Conservation (phyloP, 2,113 vertebrate genomes). For the Alligator mississippiensis region DNA sequence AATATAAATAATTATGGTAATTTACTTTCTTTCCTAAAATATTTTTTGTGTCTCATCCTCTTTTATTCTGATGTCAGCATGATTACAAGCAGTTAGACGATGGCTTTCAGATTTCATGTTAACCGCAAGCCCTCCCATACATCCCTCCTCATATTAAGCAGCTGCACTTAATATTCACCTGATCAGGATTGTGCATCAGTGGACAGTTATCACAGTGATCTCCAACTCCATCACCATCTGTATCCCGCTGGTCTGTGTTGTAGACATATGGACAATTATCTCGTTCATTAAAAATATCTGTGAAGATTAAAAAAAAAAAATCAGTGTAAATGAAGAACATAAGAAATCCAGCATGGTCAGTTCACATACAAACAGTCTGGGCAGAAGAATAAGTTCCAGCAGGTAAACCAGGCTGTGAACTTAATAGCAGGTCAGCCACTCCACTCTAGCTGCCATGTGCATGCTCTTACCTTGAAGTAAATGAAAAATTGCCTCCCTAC, state of each 20-base stretch:
- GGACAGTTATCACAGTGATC: constrained; percentile 99
- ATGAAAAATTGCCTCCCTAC: too few relatives aligned
- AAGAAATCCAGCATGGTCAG: not conserved
- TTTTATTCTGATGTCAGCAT: not conserved
- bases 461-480: too few relatives aligned
- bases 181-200: constrained; percentile 93
- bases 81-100: not conserved
- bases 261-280: constrained; percentile 98
- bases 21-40: not conserved
- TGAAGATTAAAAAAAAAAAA: not conserved
- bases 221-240: constrained; percentile 93
- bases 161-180: constrained; percentile 78
- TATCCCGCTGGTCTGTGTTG: constrained; percentile 96
- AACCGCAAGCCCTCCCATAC: not conserved
- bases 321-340: not conserved
- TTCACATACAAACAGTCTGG: not conserved
- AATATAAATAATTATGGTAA: not conserved
- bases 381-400: too few relatives aligned
- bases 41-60: not conserved
- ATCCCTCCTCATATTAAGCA: not conserved
- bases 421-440: too few relatives aligned
- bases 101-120: not conserved
- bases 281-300: constrained; percentile 92
- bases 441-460: too few relatives aligned
- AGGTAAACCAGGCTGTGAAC: too few relatives aligned